Evolutionary conservation across 2,113 vertebrate genomes (phyloP).

Genomic region (Gymnorhina tibicen): DNA sequence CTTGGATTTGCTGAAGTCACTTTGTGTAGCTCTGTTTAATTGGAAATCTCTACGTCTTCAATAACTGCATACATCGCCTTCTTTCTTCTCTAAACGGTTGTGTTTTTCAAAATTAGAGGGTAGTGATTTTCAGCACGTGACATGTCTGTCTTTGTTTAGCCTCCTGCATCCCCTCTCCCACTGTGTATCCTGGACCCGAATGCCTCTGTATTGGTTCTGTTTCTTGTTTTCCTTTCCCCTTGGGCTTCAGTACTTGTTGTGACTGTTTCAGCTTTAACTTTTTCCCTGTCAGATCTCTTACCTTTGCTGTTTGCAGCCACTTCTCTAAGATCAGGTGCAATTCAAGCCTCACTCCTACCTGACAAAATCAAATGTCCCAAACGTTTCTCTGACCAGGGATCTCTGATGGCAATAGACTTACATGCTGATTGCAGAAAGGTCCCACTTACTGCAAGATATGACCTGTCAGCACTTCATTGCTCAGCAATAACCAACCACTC

Average conservation of each 20-base stretch:
- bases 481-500: background rate
- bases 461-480: background rate
- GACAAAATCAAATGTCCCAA: background rate
- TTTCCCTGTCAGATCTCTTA: background rate
- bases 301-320: background rate
- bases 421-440: background rate
- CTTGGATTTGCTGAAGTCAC: background rate
- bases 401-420: background rate
- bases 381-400: background rate
- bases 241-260: background rate
- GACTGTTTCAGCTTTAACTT: background rate
- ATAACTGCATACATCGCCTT: background rate
- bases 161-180: background rate
- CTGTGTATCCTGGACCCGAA: fast-evolving
- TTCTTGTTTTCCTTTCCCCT: background rate
- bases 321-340: background rate
- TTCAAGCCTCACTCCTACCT: background rate
- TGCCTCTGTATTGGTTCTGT: background rate
- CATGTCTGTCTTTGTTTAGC: background rate
- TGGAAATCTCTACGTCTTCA: background rate
- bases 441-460: background rate
- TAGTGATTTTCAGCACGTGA: background rate
- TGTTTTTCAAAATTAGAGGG: background rate
- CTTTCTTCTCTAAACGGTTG: background rate
- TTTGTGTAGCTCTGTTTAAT: background rate